These are phyloP conservation scores for Littorina saxatilis DNA, from an alignment of 1,140 invertebrate species.

Conservation along the genomic window DNA sequence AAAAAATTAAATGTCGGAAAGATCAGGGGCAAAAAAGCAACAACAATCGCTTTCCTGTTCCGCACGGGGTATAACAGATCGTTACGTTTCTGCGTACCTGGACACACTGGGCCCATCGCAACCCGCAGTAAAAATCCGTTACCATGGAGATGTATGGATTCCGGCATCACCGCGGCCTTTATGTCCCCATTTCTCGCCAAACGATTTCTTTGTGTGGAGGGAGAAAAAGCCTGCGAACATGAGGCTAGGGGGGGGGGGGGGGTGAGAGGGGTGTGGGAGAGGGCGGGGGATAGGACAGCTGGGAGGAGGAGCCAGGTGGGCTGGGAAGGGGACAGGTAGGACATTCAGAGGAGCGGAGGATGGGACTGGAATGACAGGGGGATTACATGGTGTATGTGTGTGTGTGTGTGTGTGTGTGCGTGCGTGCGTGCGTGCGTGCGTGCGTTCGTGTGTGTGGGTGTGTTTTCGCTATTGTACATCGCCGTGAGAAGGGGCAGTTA, in stretches of 20 bases:
- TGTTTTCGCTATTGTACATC: background rate
- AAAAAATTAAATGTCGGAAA: no score
- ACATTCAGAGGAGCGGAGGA: background rate
- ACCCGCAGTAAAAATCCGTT: slow-evolving; percentile 34
- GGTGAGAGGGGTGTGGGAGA: background rate
- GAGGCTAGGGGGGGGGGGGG: background rate
- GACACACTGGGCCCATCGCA: slow-evolving; percentile 6
- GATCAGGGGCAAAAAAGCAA: no score
- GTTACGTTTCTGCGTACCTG: background rate
- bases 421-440: slow-evolving; percentile 14
- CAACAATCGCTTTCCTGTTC: no score
- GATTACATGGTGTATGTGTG: background rate
- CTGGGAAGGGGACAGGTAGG: background rate
- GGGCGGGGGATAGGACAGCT: background rate
- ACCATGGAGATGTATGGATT: slow-evolving; percentile 32
- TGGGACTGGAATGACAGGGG: no score
- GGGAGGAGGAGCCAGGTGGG: background rate
- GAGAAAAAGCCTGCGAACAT: background rate
- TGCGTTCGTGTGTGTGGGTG: slow-evolving; percentile 14
- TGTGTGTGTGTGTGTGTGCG: background rate
- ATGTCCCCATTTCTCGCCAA: slow-evolving; percentile 11
- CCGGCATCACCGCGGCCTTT: slow-evolving; percentile 5
- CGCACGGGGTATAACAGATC: background rate
- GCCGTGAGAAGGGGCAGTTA: no score
- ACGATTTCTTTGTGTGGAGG: slow-evolving; percentile 2